Evolutionary conservation across 2,113 vertebrate genomes (phyloP).

Genomic region (Corynorhinus townsendii): DNA sequence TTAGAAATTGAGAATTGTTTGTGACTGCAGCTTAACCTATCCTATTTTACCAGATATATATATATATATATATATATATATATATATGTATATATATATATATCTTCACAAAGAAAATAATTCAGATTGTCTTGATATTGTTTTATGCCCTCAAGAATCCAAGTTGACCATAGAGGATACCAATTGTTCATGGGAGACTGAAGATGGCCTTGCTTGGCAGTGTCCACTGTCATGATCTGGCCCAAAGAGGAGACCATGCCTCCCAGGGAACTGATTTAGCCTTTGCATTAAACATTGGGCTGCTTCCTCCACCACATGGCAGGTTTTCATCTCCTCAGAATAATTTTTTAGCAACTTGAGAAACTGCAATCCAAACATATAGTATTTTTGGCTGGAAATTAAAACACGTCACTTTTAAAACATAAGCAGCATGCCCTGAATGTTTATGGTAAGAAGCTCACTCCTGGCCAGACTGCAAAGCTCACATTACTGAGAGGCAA

Average conservation of each 20-base stretch:
- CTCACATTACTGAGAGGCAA: conserved; percentile 57
- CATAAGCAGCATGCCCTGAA: conserved; percentile 64
- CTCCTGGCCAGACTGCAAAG: conserved; percentile 62
- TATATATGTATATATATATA: background rate
- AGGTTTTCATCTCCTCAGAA: conserved; percentile 70
- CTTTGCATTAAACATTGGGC: conserved; percentile 66
- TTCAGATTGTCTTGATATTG: conserved; percentile 36
- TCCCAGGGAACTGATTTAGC: conserved; percentile 58
- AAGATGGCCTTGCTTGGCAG: conserved; percentile 35
- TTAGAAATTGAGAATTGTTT: background rate
- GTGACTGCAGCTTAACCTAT: background rate
- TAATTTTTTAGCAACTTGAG: conserved; percentile 71
- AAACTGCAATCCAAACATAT: conserved; percentile 68
- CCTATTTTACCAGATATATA: background rate
- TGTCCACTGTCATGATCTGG: conserved; percentile 9
- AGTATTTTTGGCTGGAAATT: conserved; percentile 68
- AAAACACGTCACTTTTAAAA: conserved; percentile 70
- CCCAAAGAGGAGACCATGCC: conserved; percentile 49
- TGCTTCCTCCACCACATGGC: conserved; percentile 64
- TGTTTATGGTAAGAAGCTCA: conserved; percentile 66
- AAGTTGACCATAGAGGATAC: conserved; percentile 58
- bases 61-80: too few relatives aligned
- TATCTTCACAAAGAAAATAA: conserved; percentile 13
- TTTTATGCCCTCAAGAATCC: conserved; percentile 48
- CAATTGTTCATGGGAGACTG: conserved; percentile 35